phyloP scores from a whole-genome alignment of 2,888 invertebrate genomes.

The Prosopocoilus inquinatus region DNA sequence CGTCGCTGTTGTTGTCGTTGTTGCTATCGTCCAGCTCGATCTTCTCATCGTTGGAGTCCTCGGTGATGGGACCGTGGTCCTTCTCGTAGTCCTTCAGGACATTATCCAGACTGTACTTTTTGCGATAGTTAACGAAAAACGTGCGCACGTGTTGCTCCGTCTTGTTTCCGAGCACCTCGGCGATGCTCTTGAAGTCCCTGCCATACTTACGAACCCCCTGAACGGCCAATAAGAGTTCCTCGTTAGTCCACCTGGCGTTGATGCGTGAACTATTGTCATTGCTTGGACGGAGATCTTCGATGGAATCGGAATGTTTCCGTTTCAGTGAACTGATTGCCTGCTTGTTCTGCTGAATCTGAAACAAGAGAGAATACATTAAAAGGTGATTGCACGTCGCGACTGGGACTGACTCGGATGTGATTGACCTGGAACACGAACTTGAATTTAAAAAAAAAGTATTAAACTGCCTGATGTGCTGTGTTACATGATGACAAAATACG shows the following conservation, averaged over 20 bases:
- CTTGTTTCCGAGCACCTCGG: conserved; percentile 93
- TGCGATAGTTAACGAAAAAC: conserved; percentile 89
- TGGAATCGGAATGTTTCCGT: conserved; percentile 63
- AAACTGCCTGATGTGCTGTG: too few species aligned
- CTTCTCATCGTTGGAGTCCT: conserved; percentile 32
- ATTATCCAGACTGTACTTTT: conserved; percentile 84
- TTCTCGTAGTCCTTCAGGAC: conserved; percentile 83
- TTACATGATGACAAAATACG: not conserved
- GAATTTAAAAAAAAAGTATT: too few species aligned
- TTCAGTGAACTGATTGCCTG: conserved; percentile 86
- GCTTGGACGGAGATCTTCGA: conserved; percentile 48
- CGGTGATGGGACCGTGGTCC: conserved; percentile 60
- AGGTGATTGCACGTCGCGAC: too few species aligned
- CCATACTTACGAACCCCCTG: conserved; percentile 79
- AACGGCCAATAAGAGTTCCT: conserved; percentile 87
- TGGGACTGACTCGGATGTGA: too few species aligned
- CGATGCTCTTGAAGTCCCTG: conserved; percentile 89
- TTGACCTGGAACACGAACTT: too few species aligned
- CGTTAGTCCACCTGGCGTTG: conserved; percentile 88
- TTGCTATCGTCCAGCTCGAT: conserved; percentile 38
- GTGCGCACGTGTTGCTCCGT: conserved; percentile 89
- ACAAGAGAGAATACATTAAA: conserved; percentile 36
- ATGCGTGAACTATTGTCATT: conserved; percentile 57
- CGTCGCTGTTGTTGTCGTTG: conserved; percentile 41
- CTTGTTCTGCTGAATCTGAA: conserved; percentile 91